Base-by-base conservation (phyloP, 2,888 invertebrate species). In the Eristalis arbustorum region DNA sequence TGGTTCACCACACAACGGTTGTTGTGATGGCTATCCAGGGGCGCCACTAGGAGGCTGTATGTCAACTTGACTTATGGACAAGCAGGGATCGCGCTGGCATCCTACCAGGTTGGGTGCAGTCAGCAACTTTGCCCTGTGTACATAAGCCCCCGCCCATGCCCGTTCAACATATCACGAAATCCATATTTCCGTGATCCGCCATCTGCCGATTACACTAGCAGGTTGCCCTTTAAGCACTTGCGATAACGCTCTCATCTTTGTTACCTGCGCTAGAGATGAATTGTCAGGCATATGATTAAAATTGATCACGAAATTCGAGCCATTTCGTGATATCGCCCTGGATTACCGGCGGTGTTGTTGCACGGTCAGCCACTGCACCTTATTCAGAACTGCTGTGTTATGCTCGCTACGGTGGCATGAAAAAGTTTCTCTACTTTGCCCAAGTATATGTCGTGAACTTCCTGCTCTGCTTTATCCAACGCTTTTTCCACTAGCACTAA, bases 271-370 rank as follows among this genome's bases (percentile, higher is more conserved):
- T 13, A 77, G 14, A 4, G 62, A 3, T 25, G 4, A 2, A n/a
- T 74, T 62, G 8, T 31, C 23, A 13, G 68, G 68, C n/a, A 69
- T 76, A 62, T 5, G 76, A 49, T 0, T 62, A 13, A 14, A 68
- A 76, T 1, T 14, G 1, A 37, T 77, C 71, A 14, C 69, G 57
- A 49, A 63, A 71, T 22, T 63, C 69, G 2, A 57, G 69, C 64
- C 64, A 64, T 22, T 66, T 71, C 3, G 77, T 64, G 28, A 71
- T 28, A 14, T 63, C 71, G 34, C 77, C 69, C 14, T 67, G 67
- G 8, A 74, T 66, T 3, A 66, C 28, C 31, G 10, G 31, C 31
- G 31, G 31, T 31, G 31, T 31, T 31, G 31, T 31, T 31, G 31
- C 31, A 31, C 31, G 31, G 31, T 31, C 31, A 31, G 10, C 8